A percentile compares a stretch with the other conserved stretches of the same genome.
Conservation (phyloP, 2,797 vertebrate species). For the Cirrhinus mrigala region DNA sequence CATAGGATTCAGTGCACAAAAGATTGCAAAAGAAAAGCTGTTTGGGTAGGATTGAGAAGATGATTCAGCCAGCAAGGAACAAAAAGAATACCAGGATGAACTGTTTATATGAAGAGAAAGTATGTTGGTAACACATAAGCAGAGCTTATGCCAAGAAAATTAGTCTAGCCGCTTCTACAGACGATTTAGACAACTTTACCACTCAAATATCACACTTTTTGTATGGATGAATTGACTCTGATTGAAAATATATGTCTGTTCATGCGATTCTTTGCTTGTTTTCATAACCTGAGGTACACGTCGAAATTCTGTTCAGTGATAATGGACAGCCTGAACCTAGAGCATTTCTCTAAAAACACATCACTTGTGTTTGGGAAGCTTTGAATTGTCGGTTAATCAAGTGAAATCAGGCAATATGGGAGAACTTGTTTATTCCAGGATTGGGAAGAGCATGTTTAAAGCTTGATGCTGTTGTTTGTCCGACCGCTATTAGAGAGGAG, state of each 20-base stretch:
- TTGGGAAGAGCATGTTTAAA: not conserved
- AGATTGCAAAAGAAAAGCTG: not conserved
- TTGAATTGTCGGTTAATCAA: not conserved
- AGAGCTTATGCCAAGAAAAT: not conserved
- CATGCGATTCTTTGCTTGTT: not conserved
- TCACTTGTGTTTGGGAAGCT: not conserved
- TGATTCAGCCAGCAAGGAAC: not conserved
- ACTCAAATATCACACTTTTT: not conserved
- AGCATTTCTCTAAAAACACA: conserved; percentile 11
- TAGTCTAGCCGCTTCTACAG: not conserved
- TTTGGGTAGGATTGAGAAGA: not conserved
- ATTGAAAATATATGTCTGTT: not conserved
- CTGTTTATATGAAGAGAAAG: not conserved
- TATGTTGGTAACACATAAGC: not conserved
- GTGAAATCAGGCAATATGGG: not conserved
- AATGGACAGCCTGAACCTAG: not conserved
- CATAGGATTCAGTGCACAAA: no score
- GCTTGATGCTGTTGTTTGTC: conserved; percentile 22
- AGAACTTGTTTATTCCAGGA: not conserved
- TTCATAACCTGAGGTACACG: not conserved
- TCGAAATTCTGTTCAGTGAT: not conserved
- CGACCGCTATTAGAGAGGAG: not conserved
- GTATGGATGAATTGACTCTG: not conserved
- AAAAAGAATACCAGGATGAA: not conserved
- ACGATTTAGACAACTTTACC: not conserved